Conservation (phyloP, 2,888 invertebrate species). For the Neoitamus cyanurus region DNA sequence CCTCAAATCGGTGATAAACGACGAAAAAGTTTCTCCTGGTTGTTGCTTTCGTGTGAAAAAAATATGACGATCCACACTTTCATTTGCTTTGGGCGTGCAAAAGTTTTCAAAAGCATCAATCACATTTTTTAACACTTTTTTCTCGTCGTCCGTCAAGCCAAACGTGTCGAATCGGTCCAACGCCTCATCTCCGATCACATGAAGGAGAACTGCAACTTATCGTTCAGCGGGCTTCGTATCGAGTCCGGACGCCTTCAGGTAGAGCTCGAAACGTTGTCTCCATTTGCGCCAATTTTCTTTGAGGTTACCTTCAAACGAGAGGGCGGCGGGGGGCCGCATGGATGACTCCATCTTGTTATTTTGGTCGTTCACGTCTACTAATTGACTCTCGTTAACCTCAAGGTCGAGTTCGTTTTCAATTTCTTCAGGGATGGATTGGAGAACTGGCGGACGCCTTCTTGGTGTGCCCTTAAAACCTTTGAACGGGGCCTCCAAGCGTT, state of each 20-base stretch:
- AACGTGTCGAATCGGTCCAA: conserved; percentile 4
- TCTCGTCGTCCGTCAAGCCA: background rate
- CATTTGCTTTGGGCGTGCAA: conserved; percentile 4
- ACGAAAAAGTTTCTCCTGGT: background rate
- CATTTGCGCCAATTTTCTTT: background rate
- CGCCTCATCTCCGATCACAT: background rate
- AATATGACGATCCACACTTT: background rate
- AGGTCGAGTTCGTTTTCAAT: background rate
- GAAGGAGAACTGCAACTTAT: background rate
- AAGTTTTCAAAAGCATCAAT: conserved; percentile 7
- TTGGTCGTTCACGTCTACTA: background rate
- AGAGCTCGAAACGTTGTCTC: background rate
- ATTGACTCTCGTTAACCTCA: background rate
- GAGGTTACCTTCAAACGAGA: background rate
- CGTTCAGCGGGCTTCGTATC: conserved; percentile 4
- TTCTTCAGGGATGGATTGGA: background rate
- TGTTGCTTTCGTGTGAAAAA: background rate
- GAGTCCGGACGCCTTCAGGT: background rate
- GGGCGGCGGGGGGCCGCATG: background rate
- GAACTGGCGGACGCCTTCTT: background rate
- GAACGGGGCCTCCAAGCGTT: background rate
- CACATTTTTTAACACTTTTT: background rate
- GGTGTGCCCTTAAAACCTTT: background rate
- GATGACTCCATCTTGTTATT: background rate
- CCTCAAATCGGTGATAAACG: background rate